phyloP scores from a whole-genome alignment of 2,888 invertebrate species.

The Melieria omissa region DNA sequence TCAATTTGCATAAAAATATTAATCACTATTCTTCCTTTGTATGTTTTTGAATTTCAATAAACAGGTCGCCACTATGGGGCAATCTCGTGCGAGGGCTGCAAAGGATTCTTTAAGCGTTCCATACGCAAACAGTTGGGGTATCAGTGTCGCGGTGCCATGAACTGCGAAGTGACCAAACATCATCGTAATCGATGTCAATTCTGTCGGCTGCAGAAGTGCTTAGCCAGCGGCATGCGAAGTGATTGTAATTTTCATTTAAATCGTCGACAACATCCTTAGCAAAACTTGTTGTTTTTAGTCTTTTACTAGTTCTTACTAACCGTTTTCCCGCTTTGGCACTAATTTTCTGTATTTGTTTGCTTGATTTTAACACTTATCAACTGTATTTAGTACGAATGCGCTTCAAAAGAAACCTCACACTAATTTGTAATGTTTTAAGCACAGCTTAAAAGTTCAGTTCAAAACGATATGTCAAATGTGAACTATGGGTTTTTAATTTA shows the following conservation, averaged over 20 bases:
- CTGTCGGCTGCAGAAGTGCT: constrained; percentile 96
- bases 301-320: neutral
- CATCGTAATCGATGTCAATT: constrained; percentile 98
- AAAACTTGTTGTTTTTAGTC: constrained; percentile 21
- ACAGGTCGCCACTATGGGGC: constrained; percentile 86
- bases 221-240: constrained; percentile 98
- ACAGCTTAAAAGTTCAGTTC: too few species aligned
- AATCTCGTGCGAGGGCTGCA: constrained; percentile 92
- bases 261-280: constrained; percentile 54
- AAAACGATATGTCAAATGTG: too few species aligned
- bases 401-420: too few species aligned
- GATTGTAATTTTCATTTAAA: constrained; percentile 82
- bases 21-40: too few species aligned
- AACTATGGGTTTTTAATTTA: too few species aligned
- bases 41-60: too few species aligned
- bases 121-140: constrained; percentile 97
- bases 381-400: too few species aligned
- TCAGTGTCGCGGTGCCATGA: constrained; percentile 94
- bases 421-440: too few species aligned
- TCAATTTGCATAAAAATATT: neutral
- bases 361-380: too few species aligned
- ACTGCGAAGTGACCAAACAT: constrained; percentile 98
- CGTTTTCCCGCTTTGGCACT: too few species aligned
- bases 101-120: constrained; percentile 97
- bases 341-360: too few species aligned